phyloP scores from a whole-genome alignment of 37 sponge, comb jelly and placozoan species.

The Dysidea cf. avara region DNA sequence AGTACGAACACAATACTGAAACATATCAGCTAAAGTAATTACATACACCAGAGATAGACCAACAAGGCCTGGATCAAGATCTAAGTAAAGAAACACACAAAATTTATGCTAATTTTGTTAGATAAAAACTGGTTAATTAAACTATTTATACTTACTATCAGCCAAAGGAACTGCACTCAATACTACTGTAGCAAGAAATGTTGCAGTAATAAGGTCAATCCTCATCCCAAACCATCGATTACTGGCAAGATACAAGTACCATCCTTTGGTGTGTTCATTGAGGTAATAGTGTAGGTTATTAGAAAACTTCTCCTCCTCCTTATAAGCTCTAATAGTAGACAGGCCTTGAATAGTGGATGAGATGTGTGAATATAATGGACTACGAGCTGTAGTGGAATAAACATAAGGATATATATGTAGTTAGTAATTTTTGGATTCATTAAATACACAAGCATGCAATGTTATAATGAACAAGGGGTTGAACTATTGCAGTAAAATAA shows the following conservation, averaged over 20 bases:
- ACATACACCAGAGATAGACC: constrained; percentile 72
- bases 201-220: constrained; percentile 51
- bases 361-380: constrained; percentile 85
- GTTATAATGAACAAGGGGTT: too few species aligned
- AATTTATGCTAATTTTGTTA: neutral
- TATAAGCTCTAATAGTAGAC: constrained; percentile 66
- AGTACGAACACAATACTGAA: constrained; percentile 73
- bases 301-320: constrained; percentile 10
- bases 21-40: constrained; percentile 63
- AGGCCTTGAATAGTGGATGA: constrained; percentile 78
- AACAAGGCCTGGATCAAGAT: constrained; percentile 47
- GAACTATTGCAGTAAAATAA: too few species aligned
- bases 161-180: constrained; percentile 37
- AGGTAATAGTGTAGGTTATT: constrained; percentile 48
- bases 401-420: too few species aligned
- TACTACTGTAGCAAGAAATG: constrained; percentile 52
- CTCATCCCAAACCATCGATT: constrained; percentile 76
- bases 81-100: constrained; percentile 25
- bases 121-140: too few species aligned
- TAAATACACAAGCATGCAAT: too few species aligned
- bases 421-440: too few species aligned
- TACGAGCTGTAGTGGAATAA: constrained; percentile 59
- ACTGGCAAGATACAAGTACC: constrained; percentile 58
- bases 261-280: constrained; percentile 60
- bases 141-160: too few species aligned